These are phyloP conservation scores for Pogonophryne albipinna DNA, from an alignment of 2,797 vertebrate species.

Conservation along the genomic window DNA sequence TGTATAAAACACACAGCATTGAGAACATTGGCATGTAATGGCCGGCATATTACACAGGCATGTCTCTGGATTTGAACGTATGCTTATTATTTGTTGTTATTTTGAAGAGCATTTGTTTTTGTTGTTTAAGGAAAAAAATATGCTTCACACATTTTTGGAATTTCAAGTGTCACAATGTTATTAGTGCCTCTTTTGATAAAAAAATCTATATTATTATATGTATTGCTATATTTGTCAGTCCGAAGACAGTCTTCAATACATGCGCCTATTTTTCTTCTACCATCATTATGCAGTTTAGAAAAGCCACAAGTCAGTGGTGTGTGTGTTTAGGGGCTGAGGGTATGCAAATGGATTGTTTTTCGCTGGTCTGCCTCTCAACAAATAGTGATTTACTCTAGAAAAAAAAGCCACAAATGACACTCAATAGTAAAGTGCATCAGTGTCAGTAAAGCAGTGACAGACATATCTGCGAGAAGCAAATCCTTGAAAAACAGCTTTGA, in stretches of 20 bases:
- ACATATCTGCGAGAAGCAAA: slow-evolving; percentile 57
- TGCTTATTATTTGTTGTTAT: slow-evolving; percentile 26
- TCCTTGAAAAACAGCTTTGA: slow-evolving; percentile 66
- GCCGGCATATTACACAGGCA: background rate
- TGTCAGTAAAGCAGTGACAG: slow-evolving; percentile 63
- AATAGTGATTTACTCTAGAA: slow-evolving; percentile 50
- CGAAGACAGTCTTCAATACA: slow-evolving; percentile 1
- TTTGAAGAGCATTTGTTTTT: slow-evolving; percentile 8
- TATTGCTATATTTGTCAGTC: slow-evolving; percentile 23
- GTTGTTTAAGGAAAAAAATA: background rate
- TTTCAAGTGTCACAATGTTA: background rate
- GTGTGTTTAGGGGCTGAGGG: slow-evolving; percentile 4
- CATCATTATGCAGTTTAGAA: slow-evolving; percentile 23
- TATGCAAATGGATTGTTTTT: slow-evolving; percentile 62
- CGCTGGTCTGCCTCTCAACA: slow-evolving; percentile 43
- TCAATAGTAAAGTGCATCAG: slow-evolving; percentile 59
- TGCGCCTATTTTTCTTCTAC: slow-evolving; percentile 12
- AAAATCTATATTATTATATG: background rate
- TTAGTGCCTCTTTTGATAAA: background rate
- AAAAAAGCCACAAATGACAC: slow-evolving; percentile 40
- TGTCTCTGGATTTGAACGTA: slow-evolving; percentile 25
- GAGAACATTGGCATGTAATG: slow-evolving; percentile 23
- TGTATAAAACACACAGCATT: background rate
- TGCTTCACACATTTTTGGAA: background rate
- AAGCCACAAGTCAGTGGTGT: slow-evolving; percentile 17